A percentile compares a stretch with the other conserved stretches of the same genome.
phyloP scores from a whole-genome alignment of 2,888 invertebrate species.

The Sphaerophoria taeniata region DNA sequence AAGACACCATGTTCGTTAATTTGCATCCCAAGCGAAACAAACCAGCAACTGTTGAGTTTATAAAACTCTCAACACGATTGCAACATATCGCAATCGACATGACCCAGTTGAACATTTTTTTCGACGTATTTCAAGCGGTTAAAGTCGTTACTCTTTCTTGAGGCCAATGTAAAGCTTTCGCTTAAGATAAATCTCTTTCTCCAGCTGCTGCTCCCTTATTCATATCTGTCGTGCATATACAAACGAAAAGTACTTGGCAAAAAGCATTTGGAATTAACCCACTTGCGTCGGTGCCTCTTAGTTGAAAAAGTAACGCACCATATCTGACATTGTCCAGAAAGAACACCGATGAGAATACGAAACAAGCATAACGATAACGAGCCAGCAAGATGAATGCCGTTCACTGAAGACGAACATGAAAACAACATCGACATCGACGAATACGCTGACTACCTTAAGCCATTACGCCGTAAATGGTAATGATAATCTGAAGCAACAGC shows the following conservation, averaged over 20 bases:
- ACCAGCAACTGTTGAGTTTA: constrained; percentile 8
- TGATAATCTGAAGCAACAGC: constrained; percentile 64
- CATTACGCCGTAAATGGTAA: constrained; percentile 74
- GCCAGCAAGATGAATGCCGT: constrained; percentile 67
- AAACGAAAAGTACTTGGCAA: constrained; percentile 12
- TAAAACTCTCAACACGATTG: constrained; percentile 44
- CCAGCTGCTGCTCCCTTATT: constrained; percentile 35
- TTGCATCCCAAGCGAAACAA: constrained; percentile 65
- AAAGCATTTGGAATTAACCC: constrained; percentile 70
- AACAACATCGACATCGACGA: constrained; percentile 30
- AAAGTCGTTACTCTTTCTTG: not conserved
- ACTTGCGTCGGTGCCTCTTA: constrained; percentile 58
- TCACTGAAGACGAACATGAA: constrained; percentile 40
- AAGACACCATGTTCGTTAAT: constrained; percentile 66
- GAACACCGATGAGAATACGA: constrained; percentile 6
- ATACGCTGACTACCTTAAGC: constrained; percentile 57
- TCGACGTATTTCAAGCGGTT: not conserved
- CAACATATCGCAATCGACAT: constrained; percentile 57
- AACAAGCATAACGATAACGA: constrained; percentile 20
- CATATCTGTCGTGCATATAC: not conserved
- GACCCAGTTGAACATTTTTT: constrained; percentile 67
- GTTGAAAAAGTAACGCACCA: constrained; percentile 71
- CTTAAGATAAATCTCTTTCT: constrained; percentile 64
- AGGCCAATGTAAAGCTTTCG: constrained; percentile 41
- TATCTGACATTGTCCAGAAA: constrained; percentile 68